Percentiles rank a stretch among this genome's conserved stretches.
Conservation (phyloP, 2,888 invertebrate species). For the Drosophila ochracea region DNA sequence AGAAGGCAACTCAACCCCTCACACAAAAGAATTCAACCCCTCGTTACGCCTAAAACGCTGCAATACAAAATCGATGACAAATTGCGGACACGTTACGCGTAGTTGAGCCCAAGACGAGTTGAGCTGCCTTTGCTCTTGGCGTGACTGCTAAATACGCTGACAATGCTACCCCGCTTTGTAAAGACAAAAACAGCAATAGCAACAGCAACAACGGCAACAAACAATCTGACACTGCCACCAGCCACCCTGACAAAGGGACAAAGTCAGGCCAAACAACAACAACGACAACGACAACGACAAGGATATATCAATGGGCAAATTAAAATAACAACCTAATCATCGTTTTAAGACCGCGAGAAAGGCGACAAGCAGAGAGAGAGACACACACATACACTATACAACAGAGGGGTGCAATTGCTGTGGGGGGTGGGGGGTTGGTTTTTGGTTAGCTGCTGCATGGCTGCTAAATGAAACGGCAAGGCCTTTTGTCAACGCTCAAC, state of each 20-base stretch:
- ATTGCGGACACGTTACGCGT: conserved; percentile 86
- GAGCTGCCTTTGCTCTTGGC: conserved; percentile 53
- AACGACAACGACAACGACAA: conserved; percentile 12
- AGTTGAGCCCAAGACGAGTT: conserved; percentile 83
- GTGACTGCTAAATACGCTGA: conserved; percentile 81
- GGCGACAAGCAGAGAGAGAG: conserved; percentile 64
- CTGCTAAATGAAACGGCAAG: conserved; percentile 81
- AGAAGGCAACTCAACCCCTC: conserved; percentile 20
- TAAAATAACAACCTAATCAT: conserved; percentile 86
- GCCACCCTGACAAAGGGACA: conserved; percentile 73
- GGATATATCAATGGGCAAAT: conserved; percentile 86
- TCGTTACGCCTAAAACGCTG: conserved; percentile 77
- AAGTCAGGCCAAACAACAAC: conserved; percentile 67
- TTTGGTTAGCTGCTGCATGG: conserved; percentile 45
- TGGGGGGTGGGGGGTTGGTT: conserved; percentile 20
- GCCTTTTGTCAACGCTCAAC: conserved; percentile 77
- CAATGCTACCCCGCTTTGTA: conserved; percentile 67
- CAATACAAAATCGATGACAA: conserved; percentile 85
- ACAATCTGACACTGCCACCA: conserved; percentile 57
- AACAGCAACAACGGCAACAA: conserved; percentile 24
- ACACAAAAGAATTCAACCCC: conserved; percentile 31
- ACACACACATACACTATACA: not conserved
- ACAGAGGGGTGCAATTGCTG: conserved; percentile 40
- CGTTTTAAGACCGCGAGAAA: conserved; percentile 85
- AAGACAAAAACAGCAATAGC: conserved; percentile 48